Base-by-base conservation (phyloP, 1,140 invertebrate species). In the Helicoverpa zea region DNA sequence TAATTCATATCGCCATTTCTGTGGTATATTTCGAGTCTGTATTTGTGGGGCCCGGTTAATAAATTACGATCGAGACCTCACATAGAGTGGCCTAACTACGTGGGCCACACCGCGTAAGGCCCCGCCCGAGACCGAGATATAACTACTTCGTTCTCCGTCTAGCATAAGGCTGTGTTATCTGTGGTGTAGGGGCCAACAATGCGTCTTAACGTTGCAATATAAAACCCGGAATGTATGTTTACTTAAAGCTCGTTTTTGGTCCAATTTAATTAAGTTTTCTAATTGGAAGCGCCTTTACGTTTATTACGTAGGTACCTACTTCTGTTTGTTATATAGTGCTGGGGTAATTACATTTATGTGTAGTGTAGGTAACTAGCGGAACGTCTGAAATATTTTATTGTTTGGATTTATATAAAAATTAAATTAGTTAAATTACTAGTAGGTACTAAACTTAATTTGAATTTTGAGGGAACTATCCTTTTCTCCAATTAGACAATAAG, bases 51-150 rank as follows among this genome's bases (percentile, higher is more conserved):
- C 87, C 89, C 86, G 80, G 86, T 90, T 89, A 91, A 93, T 93
- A 92, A 92, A 91, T 92, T 91, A 89, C 81, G 70, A 84, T 90
- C 86, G 87, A 84, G 92, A 93, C 92, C 92, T 92, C 92, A 93
- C 92, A 93, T 88, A 88, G 84, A 87, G 88, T 82, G 82, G 85
- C 84, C 86, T 91, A 91, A 91, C 88, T 89, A 92, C 90, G 89
- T 92, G 90, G 90, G 90, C 84, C 75, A 83, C 80, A 81, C 84
- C 86, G 73, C 9, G 18, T n/a, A 51, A 83, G 68, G 88, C 90
- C 79, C 87, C 91, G 91, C 90, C 90, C 87, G 88, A 70, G 85
- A 91, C 58, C 13, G 85, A 84, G 85, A 83, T 14, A 68, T 49
- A 59, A 16, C 73, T 73, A 83, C 47, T 11, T 18, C n/a, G 14